A percentile compares a stretch with the other conserved stretches of the same genome.
Conservation (phyloP, 2,113 vertebrate species). For the Martes martes region DNA sequence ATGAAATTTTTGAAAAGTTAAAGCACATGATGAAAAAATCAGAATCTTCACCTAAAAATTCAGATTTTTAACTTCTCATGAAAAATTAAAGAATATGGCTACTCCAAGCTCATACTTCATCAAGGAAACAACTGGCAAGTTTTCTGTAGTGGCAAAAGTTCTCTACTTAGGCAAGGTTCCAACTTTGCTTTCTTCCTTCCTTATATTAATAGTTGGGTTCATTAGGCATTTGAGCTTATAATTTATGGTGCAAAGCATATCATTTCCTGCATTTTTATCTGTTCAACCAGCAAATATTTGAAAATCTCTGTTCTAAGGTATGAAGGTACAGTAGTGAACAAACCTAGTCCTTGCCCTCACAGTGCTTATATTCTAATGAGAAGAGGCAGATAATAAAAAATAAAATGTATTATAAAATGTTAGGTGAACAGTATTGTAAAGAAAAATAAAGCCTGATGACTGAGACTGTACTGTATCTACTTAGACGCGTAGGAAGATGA, state of each 20-base stretch:
- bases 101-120: background rate
- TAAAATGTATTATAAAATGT: background rate
- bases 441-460: background rate
- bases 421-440: background rate
- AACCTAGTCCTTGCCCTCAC: background rate
- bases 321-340: background rate
- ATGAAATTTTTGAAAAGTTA: background rate
- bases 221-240: background rate
- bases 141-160: background rate
- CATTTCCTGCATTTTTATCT: background rate
- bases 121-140: background rate
- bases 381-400: background rate
- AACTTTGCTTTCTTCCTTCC: background rate
- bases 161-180: background rate
- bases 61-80: background rate
- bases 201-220: background rate
- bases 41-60: background rate
- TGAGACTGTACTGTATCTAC: background rate
- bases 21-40: background rate
- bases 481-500: background rate
- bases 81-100: background rate
- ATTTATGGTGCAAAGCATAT: background rate
- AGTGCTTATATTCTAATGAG: background rate
- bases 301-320: background rate
- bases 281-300: background rate